Conservation (phyloP, 2,888 invertebrate species). For the Deilephila porcellus region DNA sequence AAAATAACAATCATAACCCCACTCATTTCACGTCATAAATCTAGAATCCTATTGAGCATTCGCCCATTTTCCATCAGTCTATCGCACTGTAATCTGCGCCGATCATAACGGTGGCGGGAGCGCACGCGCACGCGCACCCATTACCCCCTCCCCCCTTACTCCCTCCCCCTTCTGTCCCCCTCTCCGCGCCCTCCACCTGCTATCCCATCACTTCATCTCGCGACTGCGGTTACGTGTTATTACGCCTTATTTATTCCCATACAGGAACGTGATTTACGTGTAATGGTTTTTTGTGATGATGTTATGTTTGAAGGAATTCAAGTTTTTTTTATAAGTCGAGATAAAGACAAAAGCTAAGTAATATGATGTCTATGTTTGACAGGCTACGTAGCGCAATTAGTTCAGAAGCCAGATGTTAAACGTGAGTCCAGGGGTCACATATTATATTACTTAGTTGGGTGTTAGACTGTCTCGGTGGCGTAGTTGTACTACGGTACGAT, state of each 20-base stretch:
- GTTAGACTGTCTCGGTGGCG: too few relatives aligned
- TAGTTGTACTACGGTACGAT: too few relatives aligned
- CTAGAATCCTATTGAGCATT: background rate
- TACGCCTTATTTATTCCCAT: conserved; percentile 19
- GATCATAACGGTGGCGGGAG: conserved; percentile 23
- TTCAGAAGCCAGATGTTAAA: too few relatives aligned
- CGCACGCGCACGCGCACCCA: conserved; percentile 18
- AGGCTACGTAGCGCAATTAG: too few relatives aligned
- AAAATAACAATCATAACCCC: background rate
- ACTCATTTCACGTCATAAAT: background rate
- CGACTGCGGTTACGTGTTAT: conserved; percentile 14
- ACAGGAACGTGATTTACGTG: conserved; percentile 3
- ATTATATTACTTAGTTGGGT: too few relatives aligned
- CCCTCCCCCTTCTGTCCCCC: background rate
- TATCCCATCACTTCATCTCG: conserved; percentile 18
- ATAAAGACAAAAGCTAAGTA: too few relatives aligned
- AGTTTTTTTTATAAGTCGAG: too few relatives aligned
- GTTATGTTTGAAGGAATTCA: too few relatives aligned
- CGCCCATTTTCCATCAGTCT: conserved; percentile 5
- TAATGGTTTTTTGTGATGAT: conserved; percentile 17
- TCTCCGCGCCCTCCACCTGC: background rate
- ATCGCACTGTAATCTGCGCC: conserved; percentile 15
- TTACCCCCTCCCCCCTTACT: background rate
- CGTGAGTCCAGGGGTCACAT: too few relatives aligned
- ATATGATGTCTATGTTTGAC: too few relatives aligned